Conservation (phyloP, 1,140 invertebrate species). For the Cydia pomonella region DNA sequence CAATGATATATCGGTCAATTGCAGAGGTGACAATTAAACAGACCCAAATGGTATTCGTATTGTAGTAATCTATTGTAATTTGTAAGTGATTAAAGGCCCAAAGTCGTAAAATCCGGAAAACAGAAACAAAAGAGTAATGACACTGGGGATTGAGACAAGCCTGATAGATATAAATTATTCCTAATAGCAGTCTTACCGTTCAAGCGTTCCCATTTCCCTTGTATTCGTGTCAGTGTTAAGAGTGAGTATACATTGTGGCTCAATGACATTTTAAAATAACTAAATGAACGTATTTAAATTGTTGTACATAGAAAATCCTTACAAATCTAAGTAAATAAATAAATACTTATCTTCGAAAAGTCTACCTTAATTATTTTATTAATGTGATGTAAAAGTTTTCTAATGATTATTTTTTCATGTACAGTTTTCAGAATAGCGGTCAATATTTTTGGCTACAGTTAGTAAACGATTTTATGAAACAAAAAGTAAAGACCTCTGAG, state of each 20-base stretch:
- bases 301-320: no score
- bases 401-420: no score
- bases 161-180: conserved; percentile 38
- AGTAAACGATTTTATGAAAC: no score
- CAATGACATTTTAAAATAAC: not conserved
- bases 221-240: conserved; percentile 30
- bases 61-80: conserved; percentile 19
- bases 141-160: conserved; percentile 37
- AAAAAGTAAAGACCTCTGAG: no score
- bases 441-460: no score
- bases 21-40: not conserved
- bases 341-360: no score
- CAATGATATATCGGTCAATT: not conserved
- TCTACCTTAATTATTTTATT: no score
- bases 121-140: conserved; percentile 45
- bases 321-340: no score
- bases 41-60: not conserved
- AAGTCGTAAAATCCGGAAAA: conserved; percentile 38
- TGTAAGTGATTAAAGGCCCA: conserved; percentile 4
- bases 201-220: conserved; percentile 23
- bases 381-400: no score
- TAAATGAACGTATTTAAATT: not conserved
- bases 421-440: no score
- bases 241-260: not conserved
- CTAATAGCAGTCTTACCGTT: conserved; percentile 34